Evolutionary conservation across 2,888 invertebrate species (phyloP).

Genomic region (Pharmacophagus antenor): DNA sequence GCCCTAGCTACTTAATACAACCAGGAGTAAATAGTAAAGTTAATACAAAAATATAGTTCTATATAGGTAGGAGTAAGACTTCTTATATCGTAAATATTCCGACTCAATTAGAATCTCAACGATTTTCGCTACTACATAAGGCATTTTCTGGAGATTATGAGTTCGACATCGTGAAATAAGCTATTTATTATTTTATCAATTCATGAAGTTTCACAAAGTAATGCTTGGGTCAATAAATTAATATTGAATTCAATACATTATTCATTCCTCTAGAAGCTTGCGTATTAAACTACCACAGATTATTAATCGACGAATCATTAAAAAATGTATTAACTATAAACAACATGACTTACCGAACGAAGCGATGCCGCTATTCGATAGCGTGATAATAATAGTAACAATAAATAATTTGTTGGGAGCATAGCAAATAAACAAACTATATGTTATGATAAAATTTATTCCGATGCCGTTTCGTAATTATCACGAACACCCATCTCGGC

Average conservation of each 20-base stretch:
- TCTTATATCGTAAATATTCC: too few species aligned
- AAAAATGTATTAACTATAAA: conserved; percentile 24
- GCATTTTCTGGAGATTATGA: too few species aligned
- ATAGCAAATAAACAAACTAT: conserved; percentile 29
- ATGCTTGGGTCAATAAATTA: too few species aligned
- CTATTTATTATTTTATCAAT: too few species aligned
- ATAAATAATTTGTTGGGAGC: conserved; percentile 29
- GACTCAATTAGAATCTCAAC: too few species aligned
- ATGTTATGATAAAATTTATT: conserved; percentile 32
- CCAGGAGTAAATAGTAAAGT: too few species aligned
- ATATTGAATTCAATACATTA: not conserved
- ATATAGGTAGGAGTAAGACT: too few species aligned
- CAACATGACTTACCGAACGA: conserved; percentile 22
- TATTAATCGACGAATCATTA: conserved; percentile 22
- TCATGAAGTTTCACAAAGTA: too few species aligned
- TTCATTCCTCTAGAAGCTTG: not conserved
- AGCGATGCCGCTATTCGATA: conserved; percentile 22
- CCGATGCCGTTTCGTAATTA: conserved; percentile 33
- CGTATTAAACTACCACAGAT: conserved; percentile 10
- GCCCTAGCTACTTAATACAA: too few species aligned
- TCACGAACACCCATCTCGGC: conserved; percentile 38
- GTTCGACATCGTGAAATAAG: too few species aligned
- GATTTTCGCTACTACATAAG: too few species aligned
- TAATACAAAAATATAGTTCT: too few species aligned
- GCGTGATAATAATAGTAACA: conserved; percentile 25